A percentile compares a stretch with the other conserved stretches of the same genome.
These are phyloP conservation scores for Pipistrellus pipistrellus DNA, from an alignment of 2,797 vertebrate genomes.

Conservation along the genomic window DNA sequence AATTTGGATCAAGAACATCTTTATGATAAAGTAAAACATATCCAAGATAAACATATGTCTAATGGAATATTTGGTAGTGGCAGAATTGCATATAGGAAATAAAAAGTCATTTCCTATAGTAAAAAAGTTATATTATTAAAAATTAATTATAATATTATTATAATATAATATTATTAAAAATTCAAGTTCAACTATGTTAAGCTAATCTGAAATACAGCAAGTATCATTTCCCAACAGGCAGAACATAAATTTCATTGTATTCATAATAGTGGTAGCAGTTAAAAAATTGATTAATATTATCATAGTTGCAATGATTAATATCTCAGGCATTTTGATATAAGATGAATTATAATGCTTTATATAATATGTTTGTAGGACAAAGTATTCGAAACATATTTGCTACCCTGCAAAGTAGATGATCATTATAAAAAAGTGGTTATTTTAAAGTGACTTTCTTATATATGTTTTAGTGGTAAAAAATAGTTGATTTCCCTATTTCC, in stretches of 20 bases:
- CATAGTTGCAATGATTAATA: neutral
- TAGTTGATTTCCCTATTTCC: neutral
- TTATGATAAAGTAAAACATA: neutral
- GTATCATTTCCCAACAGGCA: neutral
- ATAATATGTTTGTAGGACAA: neutral
- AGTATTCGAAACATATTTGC: conserved; percentile 26
- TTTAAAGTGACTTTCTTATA: neutral
- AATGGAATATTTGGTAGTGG: neutral
- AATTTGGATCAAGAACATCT: neutral
- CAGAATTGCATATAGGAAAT: neutral
- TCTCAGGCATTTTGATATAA: conserved; percentile 24
- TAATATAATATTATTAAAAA: neutral
- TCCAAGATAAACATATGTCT: neutral
- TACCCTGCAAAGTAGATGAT: neutral
- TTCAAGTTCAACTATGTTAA: neutral
- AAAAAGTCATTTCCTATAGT: conserved; percentile 15
- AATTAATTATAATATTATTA: neutral
- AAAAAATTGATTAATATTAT: neutral
- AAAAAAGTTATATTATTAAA: neutral
- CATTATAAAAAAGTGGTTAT: neutral
- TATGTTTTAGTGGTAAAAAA: neutral
- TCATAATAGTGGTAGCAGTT: neutral
- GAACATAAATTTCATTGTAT: neutral
- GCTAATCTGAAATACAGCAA: conserved; percentile 12
- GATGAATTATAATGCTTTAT: neutral